Evolutionary conservation across 1,140 invertebrate genomes (phyloP).

Genomic region (Piezodorus guildinii): DNA sequence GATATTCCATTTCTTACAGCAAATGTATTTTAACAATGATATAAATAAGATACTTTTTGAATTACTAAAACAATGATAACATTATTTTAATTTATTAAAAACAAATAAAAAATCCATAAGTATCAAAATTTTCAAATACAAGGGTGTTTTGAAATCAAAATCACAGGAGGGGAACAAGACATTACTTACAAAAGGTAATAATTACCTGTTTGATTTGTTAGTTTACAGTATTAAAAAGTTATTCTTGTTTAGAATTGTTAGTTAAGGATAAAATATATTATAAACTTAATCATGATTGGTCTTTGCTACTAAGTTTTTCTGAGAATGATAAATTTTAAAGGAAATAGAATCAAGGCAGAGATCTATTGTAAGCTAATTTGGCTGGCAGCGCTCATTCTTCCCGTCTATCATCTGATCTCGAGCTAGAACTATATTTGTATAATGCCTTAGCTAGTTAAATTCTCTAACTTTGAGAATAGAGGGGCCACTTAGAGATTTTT

Average conservation of each 20-base stretch:
- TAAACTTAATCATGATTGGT: background rate
- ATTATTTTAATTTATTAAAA: no score
- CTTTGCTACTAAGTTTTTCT: background rate
- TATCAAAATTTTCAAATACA: no score
- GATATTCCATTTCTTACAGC: no score
- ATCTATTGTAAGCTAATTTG: background rate
- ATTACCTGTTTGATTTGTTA: background rate
- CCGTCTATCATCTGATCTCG: constrained; percentile 11
- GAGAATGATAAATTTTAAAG: constrained; percentile 14
- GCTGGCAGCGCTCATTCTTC: constrained; percentile 9
- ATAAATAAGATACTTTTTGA: no score
- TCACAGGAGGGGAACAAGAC: background rate
- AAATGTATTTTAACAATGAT: no score
- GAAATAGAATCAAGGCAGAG: constrained; percentile 22
- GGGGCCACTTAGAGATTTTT: background rate
- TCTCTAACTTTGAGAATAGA: background rate
- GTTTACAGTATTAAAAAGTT: background rate
- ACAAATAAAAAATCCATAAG: no score
- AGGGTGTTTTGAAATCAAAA: no score
- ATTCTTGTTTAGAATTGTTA: background rate
- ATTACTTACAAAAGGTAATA: background rate
- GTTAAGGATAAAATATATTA: background rate
- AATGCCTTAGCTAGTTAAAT: background rate
- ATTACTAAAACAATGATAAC: no score
- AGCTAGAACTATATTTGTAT: constrained; percentile 14